Percentiles rank a stretch among this genome's conserved stretches.
Conservation (phyloP, 2,113 vertebrate species). For the Cephalophus harveyi region DNA sequence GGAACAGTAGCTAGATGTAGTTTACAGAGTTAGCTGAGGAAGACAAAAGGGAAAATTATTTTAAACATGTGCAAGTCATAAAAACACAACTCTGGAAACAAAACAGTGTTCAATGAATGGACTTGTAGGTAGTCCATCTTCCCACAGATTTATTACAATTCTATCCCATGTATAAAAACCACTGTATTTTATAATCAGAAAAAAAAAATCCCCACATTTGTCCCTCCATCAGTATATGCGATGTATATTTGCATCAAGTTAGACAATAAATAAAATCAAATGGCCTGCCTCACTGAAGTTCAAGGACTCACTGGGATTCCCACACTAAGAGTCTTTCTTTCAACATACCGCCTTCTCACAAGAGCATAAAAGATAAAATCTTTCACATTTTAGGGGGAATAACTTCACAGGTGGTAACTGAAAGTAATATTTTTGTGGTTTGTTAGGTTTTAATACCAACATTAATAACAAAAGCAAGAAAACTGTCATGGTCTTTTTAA, state of each 20-base stretch:
- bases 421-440: neutral
- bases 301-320: neutral
- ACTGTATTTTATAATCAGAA: neutral
- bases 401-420: neutral
- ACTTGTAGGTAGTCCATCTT: neutral
- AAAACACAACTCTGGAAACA: neutral
- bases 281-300: neutral
- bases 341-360: neutral
- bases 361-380: neutral
- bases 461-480: neutral
- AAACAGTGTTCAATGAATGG: neutral
- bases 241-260: neutral
- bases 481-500: neutral
- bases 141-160: neutral
- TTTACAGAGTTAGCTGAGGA: neutral
- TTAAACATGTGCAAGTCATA: neutral
- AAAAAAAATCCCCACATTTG: neutral
- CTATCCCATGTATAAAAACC: neutral
- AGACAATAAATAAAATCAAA: neutral
- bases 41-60: neutral
- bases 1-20: neutral
- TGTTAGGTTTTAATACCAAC: slow-evolving; percentile 17
- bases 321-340: neutral
- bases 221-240: neutral
- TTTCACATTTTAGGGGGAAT: neutral